Evolutionary conservation across 1,140 invertebrate genomes (phyloP).

Genomic region (Drusus annulatus): DNA sequence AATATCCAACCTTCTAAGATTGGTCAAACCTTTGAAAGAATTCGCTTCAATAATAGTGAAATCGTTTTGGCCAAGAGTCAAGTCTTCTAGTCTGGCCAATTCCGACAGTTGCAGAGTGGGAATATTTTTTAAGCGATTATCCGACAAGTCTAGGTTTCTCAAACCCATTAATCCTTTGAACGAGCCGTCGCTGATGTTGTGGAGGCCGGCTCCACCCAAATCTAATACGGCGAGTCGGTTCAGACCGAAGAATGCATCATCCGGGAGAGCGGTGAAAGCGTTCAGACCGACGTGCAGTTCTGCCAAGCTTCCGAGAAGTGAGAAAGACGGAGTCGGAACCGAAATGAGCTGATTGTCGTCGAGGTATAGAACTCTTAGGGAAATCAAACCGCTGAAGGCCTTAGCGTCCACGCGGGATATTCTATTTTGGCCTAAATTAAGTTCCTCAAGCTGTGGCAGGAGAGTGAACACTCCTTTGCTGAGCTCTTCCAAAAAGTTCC

Average conservation of each 20-base stretch:
- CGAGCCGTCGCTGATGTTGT: constrained; percentile 81
- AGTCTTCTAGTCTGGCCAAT: constrained; percentile 83
- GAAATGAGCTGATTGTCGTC: constrained; percentile 87
- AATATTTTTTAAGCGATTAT: constrained; percentile 82
- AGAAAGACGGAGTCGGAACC: constrained; percentile 82
- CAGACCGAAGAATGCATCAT: constrained; percentile 83
- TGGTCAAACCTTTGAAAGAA: constrained; percentile 83
- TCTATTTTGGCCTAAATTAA: constrained; percentile 90
- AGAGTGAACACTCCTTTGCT: constrained; percentile 83
- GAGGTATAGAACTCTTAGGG: constrained; percentile 84
- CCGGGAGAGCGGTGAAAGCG: constrained; percentile 80
- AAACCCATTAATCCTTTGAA: constrained; percentile 83
- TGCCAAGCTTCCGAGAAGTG: constrained; percentile 80
- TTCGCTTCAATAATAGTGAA: constrained; percentile 78
- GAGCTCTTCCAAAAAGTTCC: constrained; percentile 87
- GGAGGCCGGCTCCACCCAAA: constrained; percentile 83
- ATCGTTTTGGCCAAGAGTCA: constrained; percentile 87
- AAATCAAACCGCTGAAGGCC: constrained; percentile 83
- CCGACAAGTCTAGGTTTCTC: constrained; percentile 82
- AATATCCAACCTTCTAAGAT: constrained; percentile 83
- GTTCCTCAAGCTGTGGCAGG: constrained; percentile 83
- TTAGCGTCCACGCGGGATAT: constrained; percentile 84
- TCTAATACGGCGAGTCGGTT: constrained; percentile 83
- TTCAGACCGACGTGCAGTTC: constrained; percentile 90
- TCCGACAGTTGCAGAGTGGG: constrained; percentile 82